Conservation (phyloP, 2,888 invertebrate genomes). For the Nymphalis polychloros region DNA sequence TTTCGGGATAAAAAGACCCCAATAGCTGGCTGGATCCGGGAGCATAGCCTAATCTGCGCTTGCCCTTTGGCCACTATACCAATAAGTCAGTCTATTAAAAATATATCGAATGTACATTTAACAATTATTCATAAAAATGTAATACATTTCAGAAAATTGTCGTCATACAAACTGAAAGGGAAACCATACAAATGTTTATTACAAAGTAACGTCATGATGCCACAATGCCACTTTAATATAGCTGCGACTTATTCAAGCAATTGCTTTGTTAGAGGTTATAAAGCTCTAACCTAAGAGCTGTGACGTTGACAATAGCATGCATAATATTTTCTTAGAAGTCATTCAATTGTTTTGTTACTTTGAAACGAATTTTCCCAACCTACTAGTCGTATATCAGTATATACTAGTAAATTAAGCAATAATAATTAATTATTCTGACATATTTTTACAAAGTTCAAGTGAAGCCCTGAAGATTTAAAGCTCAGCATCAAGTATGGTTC, state of each 20-base stretch:
- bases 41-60: too few relatives aligned
- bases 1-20: too few relatives aligned
- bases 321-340: neutral
- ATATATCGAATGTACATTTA: too few relatives aligned
- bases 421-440: too few relatives aligned
- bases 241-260: conserved; percentile 24
- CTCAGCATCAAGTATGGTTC: too few relatives aligned
- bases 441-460: too few relatives aligned
- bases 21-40: too few relatives aligned
- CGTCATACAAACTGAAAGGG: conserved; percentile 1
- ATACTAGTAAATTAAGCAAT: too few relatives aligned
- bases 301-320: conserved; percentile 12
- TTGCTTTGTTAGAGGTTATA: conserved; percentile 25
- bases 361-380: neutral
- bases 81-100: too few relatives aligned
- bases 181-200: conserved; percentile 5
- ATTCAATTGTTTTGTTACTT: neutral
- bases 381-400: too few relatives aligned
- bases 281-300: conserved; percentile 16
- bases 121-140: neutral
- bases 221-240: conserved; percentile 12
- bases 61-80: too few relatives aligned
- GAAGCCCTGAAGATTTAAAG: too few relatives aligned
- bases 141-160: conserved; percentile 7
- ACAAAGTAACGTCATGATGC: conserved; percentile 10